These are phyloP conservation scores for Erythrolamprus reginae DNA, from an alignment of 2,113 vertebrate species.

Conservation along the genomic window DNA sequence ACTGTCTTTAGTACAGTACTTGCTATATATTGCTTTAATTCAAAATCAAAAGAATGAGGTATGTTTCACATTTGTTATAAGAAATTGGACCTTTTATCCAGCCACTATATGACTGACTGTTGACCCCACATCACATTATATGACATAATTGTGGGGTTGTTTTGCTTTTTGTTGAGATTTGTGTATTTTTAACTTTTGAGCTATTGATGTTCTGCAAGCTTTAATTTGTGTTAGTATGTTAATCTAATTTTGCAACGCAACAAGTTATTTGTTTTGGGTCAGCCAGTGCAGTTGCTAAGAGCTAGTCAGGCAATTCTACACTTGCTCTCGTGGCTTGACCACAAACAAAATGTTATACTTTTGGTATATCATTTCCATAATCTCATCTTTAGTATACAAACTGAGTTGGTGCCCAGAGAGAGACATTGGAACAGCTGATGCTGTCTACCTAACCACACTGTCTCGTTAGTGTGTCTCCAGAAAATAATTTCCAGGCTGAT, in stretches of 20 bases:
- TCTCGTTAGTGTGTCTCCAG: not conserved
- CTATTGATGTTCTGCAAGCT: not conserved
- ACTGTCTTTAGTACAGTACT: not conserved
- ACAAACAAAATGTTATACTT: not conserved
- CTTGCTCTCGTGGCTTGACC: not conserved
- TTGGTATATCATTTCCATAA: not conserved
- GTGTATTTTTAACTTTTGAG: not conserved
- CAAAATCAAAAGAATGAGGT: not conserved
- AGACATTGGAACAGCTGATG: not conserved
- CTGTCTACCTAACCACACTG: not conserved
- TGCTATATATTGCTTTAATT: not conserved
- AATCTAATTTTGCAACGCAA: not conserved
- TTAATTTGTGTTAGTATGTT: not conserved
- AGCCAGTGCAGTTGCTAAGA: not conserved
- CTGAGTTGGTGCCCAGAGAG: not conserved
- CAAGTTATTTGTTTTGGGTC: not conserved
- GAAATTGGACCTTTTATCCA: not conserved
- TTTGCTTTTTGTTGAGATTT: not conserved
- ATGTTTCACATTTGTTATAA: not conserved
- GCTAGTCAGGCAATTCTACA: not conserved
- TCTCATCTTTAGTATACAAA: not conserved
- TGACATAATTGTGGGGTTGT: not conserved
- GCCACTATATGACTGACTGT: not conserved
- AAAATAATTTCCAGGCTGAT: not conserved
- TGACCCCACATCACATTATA: not conserved